Evolutionary conservation across 2,797 vertebrate species (phyloP), one percentile per base, ranked within the genome.

Genomic region (Sebastiscus tertius): DNA sequence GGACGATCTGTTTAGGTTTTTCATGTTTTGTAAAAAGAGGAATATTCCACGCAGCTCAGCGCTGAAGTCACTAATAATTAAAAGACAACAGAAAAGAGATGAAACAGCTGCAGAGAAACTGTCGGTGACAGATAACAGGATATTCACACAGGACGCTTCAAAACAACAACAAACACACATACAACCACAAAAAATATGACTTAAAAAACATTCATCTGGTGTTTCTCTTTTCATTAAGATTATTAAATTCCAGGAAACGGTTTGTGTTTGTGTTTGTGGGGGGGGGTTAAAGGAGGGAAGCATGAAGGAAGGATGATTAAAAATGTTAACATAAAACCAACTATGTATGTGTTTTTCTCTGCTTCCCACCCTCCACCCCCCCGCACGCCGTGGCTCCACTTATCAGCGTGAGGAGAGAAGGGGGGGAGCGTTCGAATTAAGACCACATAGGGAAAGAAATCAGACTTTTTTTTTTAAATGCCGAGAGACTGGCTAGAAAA

Each of bases 401-500:
- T 94, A 96, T 94, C 94, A 94, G 89, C 89, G 88, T 91, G 89
- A 46, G 72, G 80, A 46, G 67, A 63, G 34, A 0, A 16, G 36
- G 14, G 27, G 54, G 61, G 55, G 83, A 75, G 93, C 20, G 73
- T 95, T 90, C 56, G 86, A 95, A 94, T 92, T 94, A 94, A 97
- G 95, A 96, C 95, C 95, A 96, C 94, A 94, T 94, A 97, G 91
- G 94, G 95, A 96, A 97, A 91, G 94, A 96, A 97, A 92, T 95
- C 93, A 92, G 93, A 96, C 93, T 93, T 92, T 96, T 92, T 93
- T 96, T 96, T 96, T 95, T 94, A 97, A 97, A 96, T 93, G 95
- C 94, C 89, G 94, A 92, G 91, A 96, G 96, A 96, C 95, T 96
- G 96, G 97, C 96, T 96, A 97, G 97, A 97, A 98, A 98, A 99